Evolutionary conservation across 2,113 vertebrate genomes (phyloP).

Genomic region (Cyprinus carpio): DNA sequence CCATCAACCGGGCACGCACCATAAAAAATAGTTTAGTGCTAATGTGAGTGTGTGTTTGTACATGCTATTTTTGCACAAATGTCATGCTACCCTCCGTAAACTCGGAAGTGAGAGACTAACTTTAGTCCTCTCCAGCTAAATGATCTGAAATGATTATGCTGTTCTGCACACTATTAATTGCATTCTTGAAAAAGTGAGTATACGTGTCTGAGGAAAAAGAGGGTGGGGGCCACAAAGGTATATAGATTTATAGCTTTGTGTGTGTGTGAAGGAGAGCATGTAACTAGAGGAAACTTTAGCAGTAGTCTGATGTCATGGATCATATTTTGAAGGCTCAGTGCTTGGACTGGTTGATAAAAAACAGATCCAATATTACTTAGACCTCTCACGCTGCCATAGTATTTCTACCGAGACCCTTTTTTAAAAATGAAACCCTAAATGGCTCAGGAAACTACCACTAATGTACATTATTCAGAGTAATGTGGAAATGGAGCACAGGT

Average conservation of each 20-base stretch:
- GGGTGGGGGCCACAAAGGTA: not conserved
- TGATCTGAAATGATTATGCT: constrained; percentile 2
- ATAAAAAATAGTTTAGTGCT: constrained; percentile 53
- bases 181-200: constrained; percentile 1
- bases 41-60: constrained; percentile 32
- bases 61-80: constrained; percentile 47
- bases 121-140: constrained; percentile 8
- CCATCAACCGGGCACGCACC: not conserved
- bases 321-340: constrained; percentile 41
- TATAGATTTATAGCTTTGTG: constrained; percentile 27
- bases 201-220: not conserved
- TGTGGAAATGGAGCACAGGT: constrained; percentile 24
- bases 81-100: constrained; percentile 36
- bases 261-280: not conserved
- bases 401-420: not conserved
- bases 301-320: constrained; percentile 49
- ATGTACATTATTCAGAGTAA: constrained; percentile 23
- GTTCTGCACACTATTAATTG: constrained; percentile 7
- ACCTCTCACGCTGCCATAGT: not conserved
- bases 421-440: not conserved
- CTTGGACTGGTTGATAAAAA: constrained; percentile 32
- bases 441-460: constrained; percentile 17
- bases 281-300: constrained; percentile 31
- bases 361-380: constrained; percentile 26
- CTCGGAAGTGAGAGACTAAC: constrained; percentile 28